Evolutionary conservation across 35 echinoderm and acorn worm genomes (phyloP).

Genomic region (Apostichopus parvimensis): DNA sequence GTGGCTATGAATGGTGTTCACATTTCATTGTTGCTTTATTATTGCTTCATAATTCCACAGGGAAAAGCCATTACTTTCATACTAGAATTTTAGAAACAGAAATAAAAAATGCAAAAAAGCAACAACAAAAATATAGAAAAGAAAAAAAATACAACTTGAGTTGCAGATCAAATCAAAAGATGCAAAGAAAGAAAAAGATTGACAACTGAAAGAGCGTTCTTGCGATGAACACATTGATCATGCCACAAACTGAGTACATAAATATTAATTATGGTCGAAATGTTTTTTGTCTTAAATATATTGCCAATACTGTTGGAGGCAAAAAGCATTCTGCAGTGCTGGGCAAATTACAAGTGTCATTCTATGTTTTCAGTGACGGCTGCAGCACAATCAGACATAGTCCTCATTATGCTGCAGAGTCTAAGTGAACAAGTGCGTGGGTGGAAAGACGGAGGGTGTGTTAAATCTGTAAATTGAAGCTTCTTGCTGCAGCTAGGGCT

Average conservation of each 20-base stretch:
- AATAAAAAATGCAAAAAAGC: background rate
- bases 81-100: background rate
- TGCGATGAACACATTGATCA: background rate
- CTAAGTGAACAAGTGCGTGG: slow-evolving; percentile 11
- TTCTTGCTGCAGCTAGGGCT: background rate
- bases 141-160: background rate
- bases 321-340: background rate
- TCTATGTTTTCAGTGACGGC: background rate
- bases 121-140: background rate
- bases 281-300: background rate
- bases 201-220: background rate
- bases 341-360: background rate
- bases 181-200: background rate
- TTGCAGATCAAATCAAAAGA: background rate
- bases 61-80: background rate
- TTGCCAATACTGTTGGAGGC: background rate
- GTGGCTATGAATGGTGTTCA: background rate
- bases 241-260: background rate
- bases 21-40: background rate
- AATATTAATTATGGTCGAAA: background rate
- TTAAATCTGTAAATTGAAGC: slow-evolving; percentile 3
- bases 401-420: background rate
- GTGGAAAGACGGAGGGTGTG: slow-evolving; percentile 1
- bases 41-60: background rate
- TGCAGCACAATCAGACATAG: slow-evolving; percentile 8